Base-by-base conservation (phyloP, 2,888 invertebrate genomes). In the Lochmaea crataegi region DNA sequence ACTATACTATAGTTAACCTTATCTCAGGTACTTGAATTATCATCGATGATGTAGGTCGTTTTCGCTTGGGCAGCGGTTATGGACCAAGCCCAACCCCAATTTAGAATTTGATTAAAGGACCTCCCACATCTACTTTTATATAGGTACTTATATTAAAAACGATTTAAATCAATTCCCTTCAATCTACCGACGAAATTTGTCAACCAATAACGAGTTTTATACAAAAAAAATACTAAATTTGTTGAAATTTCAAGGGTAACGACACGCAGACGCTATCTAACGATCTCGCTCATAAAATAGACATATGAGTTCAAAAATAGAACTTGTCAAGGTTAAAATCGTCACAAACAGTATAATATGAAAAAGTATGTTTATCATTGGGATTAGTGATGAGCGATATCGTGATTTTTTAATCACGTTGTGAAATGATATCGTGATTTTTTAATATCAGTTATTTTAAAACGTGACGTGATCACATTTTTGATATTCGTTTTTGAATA, bases 51-150 rank as follows among this genome's bases (percentile, higher is more conserved):
- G 58, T 26, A 9, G 26, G 58, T 58, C 58, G 26, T 22, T 18
- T 58, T 61, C 14, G 16, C 41, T 38, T 61, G 61, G 41, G 61
- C 61, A 61, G 61, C 38, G 61, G 41, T 61, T 61, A 16, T 61
- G n/a, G 61, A n/a, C 41, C 32, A 32, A 16, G 18, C 42, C 61
- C 61, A 61, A 61, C 61, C 61, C 61, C 16, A 61, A 61, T 61
- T 61, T 61, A 61, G 32, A 32, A 58, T 10, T 18, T 38, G 10
- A 61, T 61, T 41, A 61, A 41, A 16, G 41, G 16, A 61, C 61
- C 42, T 61, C 61, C 61, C 42, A 63, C 26, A 32, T 58, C 14
- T 57, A 26, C 4, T 22, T 57, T 22, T 7, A 32, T 7, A 32
- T 14, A 58, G 53, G 53, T 53, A 53, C 18, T 53, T 1, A 2